Evolutionary conservation across 2,888 invertebrate genomes (phyloP).

Genomic region (Noctua fimbriata): DNA sequence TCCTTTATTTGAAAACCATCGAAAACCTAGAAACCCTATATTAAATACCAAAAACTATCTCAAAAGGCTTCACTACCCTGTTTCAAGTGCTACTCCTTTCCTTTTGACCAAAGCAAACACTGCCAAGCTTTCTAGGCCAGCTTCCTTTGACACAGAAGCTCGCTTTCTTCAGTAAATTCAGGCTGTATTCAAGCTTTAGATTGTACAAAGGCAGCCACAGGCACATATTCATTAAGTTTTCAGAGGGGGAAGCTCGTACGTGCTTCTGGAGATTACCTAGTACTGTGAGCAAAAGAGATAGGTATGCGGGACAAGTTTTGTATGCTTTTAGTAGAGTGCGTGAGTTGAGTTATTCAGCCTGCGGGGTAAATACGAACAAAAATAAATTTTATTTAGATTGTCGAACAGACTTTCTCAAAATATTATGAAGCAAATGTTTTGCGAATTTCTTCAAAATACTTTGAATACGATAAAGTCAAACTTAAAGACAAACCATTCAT

Average conservation of each 20-base stretch:
- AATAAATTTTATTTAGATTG: neutral
- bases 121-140: constrained; percentile 46
- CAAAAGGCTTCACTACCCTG: neutral
- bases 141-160: constrained; percentile 48
- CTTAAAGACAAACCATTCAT: neutral
- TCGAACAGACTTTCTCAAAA: neutral
- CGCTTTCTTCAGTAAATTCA: constrained; percentile 52
- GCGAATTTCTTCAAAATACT: neutral
- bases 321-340: constrained; percentile 11
- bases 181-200: constrained; percentile 56
- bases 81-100: neutral
- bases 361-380: neutral
- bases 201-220: constrained; percentile 39
- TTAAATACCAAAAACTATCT: neutral
- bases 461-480: neutral
- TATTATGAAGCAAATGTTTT: neutral
- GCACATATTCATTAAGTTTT: constrained; percentile 63
- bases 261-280: constrained; percentile 41
- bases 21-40: neutral
- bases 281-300: constrained; percentile 11
- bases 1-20: neutral
- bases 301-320: neutral
- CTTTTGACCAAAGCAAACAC: constrained; percentile 34
- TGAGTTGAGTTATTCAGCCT: neutral
- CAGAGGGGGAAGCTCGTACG: constrained; percentile 46